These are phyloP conservation scores for Salvelinus namaycush DNA, from an alignment of 2,113 vertebrate genomes.

Conservation along the genomic window DNA sequence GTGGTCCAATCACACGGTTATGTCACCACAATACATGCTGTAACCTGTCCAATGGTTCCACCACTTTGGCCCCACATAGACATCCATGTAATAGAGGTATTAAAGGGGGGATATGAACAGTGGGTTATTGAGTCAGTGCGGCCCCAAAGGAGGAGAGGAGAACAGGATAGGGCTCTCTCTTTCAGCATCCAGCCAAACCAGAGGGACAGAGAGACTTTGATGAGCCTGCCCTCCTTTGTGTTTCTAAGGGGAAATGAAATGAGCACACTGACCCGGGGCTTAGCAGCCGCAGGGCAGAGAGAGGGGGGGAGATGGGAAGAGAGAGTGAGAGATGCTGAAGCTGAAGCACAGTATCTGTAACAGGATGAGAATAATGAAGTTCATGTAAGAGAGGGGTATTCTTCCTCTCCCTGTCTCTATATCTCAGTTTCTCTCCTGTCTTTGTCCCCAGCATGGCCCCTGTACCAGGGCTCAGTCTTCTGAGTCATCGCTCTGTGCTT, in stretches of 20 bases:
- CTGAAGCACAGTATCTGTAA: conserved; percentile 5
- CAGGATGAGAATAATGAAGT: background rate
- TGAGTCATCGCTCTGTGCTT: too few relatives aligned
- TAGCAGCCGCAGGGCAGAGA: background rate
- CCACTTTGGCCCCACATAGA: background rate
- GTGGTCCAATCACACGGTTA: background rate
- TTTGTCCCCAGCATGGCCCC: background rate
- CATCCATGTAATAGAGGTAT: background rate
- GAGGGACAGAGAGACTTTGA: conserved; percentile 6
- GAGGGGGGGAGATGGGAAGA: background rate
- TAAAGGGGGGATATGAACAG: background rate
- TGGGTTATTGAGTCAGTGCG: background rate
- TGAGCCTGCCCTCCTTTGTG: background rate
- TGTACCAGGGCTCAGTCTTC: too few relatives aligned
- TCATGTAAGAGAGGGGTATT: background rate
- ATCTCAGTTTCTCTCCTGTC: background rate
- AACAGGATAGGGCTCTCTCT: background rate
- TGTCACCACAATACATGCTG: background rate
- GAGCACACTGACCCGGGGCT: background rate
- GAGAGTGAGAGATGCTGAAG: background rate
- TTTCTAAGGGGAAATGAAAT: background rate
- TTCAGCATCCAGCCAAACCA: background rate
- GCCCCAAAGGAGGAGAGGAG: background rate
- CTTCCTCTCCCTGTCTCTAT: background rate
- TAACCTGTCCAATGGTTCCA: background rate